Evolutionary conservation across 2,113 vertebrate genomes (phyloP).

Genomic region (Sinosuthora webbiana): DNA sequence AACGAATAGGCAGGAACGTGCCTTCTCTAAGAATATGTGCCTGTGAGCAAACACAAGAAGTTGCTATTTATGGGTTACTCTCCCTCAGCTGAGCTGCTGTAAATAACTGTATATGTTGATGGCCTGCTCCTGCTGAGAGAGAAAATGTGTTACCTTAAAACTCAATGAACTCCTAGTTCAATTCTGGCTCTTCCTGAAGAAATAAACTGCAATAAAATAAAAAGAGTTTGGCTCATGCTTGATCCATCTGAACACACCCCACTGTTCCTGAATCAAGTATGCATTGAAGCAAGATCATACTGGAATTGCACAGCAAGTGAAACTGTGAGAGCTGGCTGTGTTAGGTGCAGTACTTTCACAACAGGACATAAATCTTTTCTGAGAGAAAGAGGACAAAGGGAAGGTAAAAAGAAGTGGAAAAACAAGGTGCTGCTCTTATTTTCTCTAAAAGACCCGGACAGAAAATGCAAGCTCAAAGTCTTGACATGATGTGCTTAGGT

Average conservation of each 20-base stretch:
- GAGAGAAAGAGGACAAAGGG: not conserved
- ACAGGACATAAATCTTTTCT: constrained; percentile 42
- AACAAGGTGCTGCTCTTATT: not conserved
- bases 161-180: constrained; percentile 51
- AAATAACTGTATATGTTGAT: constrained; percentile 48
- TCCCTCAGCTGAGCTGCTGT: constrained; percentile 52
- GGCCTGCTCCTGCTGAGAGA: constrained; percentile 49
- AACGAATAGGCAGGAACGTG: constrained; percentile 26
- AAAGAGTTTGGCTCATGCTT: constrained; percentile 17
- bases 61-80: constrained; percentile 63
- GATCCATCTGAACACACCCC: constrained; percentile 59
- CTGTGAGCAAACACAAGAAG: not conserved
- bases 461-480: not conserved
- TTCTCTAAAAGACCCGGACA: not conserved
- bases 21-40: constrained; percentile 39
- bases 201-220: constrained; percentile 48
- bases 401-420: not conserved
- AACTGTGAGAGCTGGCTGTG: constrained; percentile 26
- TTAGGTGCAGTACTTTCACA: constrained; percentile 23
- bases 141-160: constrained; percentile 58
- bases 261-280: constrained; percentile 43
- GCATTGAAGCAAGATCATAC: constrained; percentile 50
- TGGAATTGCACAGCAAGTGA: constrained; percentile 47
- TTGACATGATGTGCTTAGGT: constrained; percentile 8
- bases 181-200: constrained; percentile 26